Conservation (phyloP, 2,888 invertebrate species). For the Calameuta pallipes region DNA sequence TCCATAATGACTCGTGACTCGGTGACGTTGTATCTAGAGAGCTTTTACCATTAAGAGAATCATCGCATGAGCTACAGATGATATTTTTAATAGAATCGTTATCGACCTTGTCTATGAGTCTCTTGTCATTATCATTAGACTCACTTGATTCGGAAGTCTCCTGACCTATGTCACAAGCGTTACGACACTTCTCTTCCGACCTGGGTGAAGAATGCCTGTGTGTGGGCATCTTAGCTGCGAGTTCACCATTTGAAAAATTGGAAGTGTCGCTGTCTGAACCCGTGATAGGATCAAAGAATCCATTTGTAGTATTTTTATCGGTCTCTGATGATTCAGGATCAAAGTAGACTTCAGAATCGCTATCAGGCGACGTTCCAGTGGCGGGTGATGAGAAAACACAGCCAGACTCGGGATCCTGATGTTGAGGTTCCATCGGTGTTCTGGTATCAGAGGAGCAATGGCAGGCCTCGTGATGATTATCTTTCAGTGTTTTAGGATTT, state of each 20-base stretch:
- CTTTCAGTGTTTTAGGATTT: slow-evolving; percentile 48
- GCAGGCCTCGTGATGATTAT: slow-evolving; percentile 48
- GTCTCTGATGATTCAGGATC: slow-evolving; percentile 56
- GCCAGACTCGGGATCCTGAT: slow-evolving; percentile 65
- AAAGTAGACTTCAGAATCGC: slow-evolving; percentile 65
- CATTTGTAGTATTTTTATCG: slow-evolving; percentile 44
- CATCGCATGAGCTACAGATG: slow-evolving; percentile 40
- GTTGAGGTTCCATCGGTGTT: slow-evolving; percentile 60
- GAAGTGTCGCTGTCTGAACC: slow-evolving; percentile 49
- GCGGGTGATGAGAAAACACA: slow-evolving; percentile 67
- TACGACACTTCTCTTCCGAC: slow-evolving; percentile 1
- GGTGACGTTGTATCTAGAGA: slow-evolving; percentile 55
- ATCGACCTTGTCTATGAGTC: not conserved
- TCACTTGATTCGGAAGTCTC: slow-evolving; percentile 50
- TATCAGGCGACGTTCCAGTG: slow-evolving; percentile 57
- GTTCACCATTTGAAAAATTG: slow-evolving; percentile 63
- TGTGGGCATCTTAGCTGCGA: slow-evolving; percentile 49
- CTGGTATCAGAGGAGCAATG: slow-evolving; percentile 69
- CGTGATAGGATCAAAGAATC: slow-evolving; percentile 41
- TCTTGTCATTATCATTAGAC: slow-evolving; percentile 16
- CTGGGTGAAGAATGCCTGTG: slow-evolving; percentile 44
- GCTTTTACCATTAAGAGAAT: slow-evolving; percentile 47
- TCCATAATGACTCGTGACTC: slow-evolving; percentile 59
- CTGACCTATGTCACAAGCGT: not conserved
- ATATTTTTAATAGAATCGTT: slow-evolving; percentile 3